phyloP scores from a whole-genome alignment of 2,797 vertebrate species.

The Rhinichthys osculus region DNA sequence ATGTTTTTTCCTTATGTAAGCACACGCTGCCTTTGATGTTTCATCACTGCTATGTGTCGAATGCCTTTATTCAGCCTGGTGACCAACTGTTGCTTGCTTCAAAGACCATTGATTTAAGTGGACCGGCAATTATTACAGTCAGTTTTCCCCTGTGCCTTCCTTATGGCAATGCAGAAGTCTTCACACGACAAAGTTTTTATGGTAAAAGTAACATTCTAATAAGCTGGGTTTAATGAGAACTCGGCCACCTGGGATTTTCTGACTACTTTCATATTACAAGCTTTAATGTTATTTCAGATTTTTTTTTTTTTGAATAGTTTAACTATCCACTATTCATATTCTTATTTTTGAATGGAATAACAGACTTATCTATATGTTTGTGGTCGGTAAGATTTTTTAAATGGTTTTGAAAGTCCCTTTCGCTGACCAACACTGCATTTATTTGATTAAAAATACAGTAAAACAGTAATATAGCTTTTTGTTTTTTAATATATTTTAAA shows the following conservation, averaged over 20 bases:
- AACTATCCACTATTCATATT: background rate
- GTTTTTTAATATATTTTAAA: too few species aligned
- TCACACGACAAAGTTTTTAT: constrained; percentile 14
- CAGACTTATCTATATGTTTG: background rate
- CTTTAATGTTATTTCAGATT: constrained; percentile 21
- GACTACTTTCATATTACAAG: constrained; percentile 28
- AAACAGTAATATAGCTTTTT: too few species aligned
- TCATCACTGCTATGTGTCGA: constrained; percentile 22
- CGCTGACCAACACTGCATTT: too few species aligned
- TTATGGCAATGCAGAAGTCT: constrained; percentile 21
- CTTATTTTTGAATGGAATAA: background rate
- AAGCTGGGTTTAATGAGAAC: constrained; percentile 46
- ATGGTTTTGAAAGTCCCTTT: too few species aligned
- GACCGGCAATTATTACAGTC: constrained; percentile 47
- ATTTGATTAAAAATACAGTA: too few species aligned
- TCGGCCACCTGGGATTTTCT: constrained; percentile 15
- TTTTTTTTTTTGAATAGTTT: constrained; percentile 5
- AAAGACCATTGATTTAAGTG: constrained; percentile 49
- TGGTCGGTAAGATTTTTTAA: too few species aligned
- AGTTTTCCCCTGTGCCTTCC: constrained; percentile 34
- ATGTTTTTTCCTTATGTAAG: constrained; percentile 33
- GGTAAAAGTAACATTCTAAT: constrained; percentile 39
- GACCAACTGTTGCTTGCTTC: constrained; percentile 46
- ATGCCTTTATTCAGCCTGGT: constrained; percentile 38
- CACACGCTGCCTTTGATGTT: constrained; percentile 50